Percentiles rank a stretch among this genome's conserved stretches.
These are phyloP conservation scores for Uropsilus gracilis DNA, from an alignment of 2,113 vertebrate genomes.

Conservation along the genomic window DNA sequence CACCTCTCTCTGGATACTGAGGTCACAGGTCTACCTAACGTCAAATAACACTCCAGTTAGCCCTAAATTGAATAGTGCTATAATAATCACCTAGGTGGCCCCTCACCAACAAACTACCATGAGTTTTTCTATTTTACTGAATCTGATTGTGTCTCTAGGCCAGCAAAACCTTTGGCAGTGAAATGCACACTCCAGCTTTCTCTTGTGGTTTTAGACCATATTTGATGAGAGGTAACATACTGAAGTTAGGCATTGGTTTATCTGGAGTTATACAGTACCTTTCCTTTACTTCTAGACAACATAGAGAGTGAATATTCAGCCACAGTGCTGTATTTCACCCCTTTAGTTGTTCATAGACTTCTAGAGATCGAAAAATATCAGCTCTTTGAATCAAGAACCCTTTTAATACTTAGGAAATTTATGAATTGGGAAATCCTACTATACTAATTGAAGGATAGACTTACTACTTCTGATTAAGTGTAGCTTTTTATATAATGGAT, in stretches of 20 bases:
- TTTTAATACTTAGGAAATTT: slow-evolving; percentile 27
- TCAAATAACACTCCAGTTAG: neutral
- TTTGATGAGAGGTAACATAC: neutral
- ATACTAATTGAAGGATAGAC: neutral
- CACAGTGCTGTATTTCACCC: neutral
- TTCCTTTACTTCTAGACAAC: neutral
- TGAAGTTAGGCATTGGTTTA: neutral
- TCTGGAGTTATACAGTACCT: neutral
- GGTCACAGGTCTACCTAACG: neutral
- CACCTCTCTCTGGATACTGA: neutral
- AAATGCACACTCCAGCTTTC: neutral
- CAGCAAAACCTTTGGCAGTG: neutral
- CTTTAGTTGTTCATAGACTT: neutral
- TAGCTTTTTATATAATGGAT: neutral
- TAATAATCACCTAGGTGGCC: neutral
- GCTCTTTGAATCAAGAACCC: neutral
- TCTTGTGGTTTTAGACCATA: neutral
- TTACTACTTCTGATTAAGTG: neutral
- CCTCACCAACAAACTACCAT: neutral
- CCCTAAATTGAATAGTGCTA: neutral
- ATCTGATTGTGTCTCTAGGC: neutral
- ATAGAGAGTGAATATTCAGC: neutral
- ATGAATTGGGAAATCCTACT: neutral
- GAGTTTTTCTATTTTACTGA: neutral
- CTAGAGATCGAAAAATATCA: neutral